Percentiles rank a stretch among this genome's conserved stretches.
Evolutionary conservation across 2,888 invertebrate genomes (phyloP).

Genomic region (Acanthacorydalis orientalis): DNA sequence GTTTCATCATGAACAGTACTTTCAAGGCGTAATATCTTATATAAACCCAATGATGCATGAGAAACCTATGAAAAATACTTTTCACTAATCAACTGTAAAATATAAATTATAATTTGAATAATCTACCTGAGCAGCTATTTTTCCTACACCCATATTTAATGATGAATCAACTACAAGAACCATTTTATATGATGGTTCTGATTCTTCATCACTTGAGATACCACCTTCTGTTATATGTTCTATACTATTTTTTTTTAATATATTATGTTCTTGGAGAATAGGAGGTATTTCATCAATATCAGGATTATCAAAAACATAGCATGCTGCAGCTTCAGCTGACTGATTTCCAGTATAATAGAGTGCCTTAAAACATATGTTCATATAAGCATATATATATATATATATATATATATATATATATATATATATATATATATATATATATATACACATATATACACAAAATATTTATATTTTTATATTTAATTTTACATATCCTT

Average conservation of each 20-base stretch:
- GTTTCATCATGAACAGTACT: slow-evolving; percentile 19
- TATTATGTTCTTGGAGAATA: slow-evolving; percentile 8
- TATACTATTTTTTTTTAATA: slow-evolving; percentile 11
- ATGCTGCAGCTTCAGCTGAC: slow-evolving; percentile 33
- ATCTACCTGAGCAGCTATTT: slow-evolving; percentile 37
- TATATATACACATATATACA: no score
- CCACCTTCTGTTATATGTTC: slow-evolving; percentile 16
- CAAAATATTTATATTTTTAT: no score
- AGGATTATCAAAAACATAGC: slow-evolving; percentile 34
- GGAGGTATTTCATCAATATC: slow-evolving; percentile 16
- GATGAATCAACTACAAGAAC: slow-evolving; percentile 42
- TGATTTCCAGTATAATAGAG: slow-evolving; percentile 36
- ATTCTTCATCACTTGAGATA: slow-evolving; percentile 14
- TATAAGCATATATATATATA: slow-evolving; percentile 6
- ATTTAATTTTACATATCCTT: no score
- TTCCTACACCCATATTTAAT: slow-evolving; percentile 43
- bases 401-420: no score
- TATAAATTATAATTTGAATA: background rate
- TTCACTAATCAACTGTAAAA: background rate
- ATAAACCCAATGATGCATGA: slow-evolving; percentile 40
- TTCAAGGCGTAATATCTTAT: slow-evolving; percentile 23
- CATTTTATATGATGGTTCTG: slow-evolving; percentile 36
- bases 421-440: no score
- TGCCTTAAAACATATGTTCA: slow-evolving; percentile 19
- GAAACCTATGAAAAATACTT: slow-evolving; percentile 24